Conservation (phyloP, 2,113 vertebrate genomes). For the Xiphophorus maculatus region DNA sequence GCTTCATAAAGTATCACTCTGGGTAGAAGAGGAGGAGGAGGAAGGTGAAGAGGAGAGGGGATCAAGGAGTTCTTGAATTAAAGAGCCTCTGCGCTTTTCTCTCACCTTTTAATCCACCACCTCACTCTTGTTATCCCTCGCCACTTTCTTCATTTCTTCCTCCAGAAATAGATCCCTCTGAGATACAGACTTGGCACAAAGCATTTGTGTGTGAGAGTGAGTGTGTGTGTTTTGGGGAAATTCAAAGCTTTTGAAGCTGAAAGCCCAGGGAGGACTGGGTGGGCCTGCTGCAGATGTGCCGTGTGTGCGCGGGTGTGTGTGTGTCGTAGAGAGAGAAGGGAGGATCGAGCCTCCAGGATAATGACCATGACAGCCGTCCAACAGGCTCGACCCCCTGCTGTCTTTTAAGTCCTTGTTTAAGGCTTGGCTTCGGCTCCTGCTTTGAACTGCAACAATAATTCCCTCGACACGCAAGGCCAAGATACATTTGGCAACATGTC, state of each 20-base stretch:
- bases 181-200: conserved; percentile 54
- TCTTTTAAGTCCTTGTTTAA: conserved; percentile 75
- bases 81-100: conserved; percentile 67
- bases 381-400: conserved; percentile 49
- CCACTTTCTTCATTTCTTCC: conserved; percentile 40
- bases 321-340: conserved; percentile 12
- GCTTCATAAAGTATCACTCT: conserved; percentile 77
- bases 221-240: conserved; percentile 34
- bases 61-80: conserved; percentile 77
- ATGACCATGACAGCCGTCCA: conserved; percentile 62
- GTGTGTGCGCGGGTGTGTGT: conserved; percentile 34
- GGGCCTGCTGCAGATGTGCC: conserved; percentile 61
- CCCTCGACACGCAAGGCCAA: conserved; percentile 37
- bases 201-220: conserved; percentile 33
- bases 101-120: conserved; percentile 69
- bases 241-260: conserved; percentile 61
- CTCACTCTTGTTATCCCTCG: conserved; percentile 39
- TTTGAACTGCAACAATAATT: conserved; percentile 80
- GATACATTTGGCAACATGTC: conserved; percentile 45
- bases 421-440: conserved; percentile 74
- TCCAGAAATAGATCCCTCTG: conserved; percentile 48
- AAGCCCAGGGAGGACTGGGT: conserved; percentile 60
- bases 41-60: conserved; percentile 28
- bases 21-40: conserved; percentile 37
- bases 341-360: conserved; percentile 49